Base-by-base conservation (phyloP, 2,888 invertebrate genomes). In the Drosophila picticornis region DNA sequence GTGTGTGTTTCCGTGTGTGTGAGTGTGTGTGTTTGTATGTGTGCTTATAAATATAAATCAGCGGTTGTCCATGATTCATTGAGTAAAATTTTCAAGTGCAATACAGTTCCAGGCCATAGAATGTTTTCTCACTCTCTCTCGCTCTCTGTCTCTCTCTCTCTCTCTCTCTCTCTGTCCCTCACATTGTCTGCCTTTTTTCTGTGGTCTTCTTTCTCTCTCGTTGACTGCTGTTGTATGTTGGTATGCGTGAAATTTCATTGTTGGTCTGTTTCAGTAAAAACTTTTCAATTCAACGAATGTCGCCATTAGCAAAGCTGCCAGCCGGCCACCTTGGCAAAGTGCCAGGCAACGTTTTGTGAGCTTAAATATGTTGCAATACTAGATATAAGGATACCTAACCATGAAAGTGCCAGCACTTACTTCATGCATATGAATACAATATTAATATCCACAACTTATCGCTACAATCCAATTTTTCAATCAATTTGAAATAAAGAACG, bases 31-130 rank as follows among this genome's bases (percentile, higher is more conserved):
- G 32, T 46, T 40, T 60, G 52, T 71, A 63, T 27, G 55, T 53
- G 70, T 56, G 70, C 77, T 84, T 75, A 84, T 82, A 87, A 87
- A 82, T 90, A 90, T 90, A 87, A 90, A 87, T 87, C 91, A 87
- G 90, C 90, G 84, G 90, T 83, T 85, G 81, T 83, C 81, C 84
- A 90, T 89, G 91, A 90, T 87, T 87, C 86, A 90, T 90, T 87
- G 85, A 87, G 88, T 87, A 87, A 89, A 87, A 80, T 59, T 74
- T 68, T 74, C 60, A 69, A 64, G 60, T 59, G 63, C 66, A 67
- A 81, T 61, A 67, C 61, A 64, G 63, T 77, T 66, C 32, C 62
- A 70, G 36, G 38, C 61, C n/a, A 10, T 10, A 32, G 36, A 57
- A 34, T n/a, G 4, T 9, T 4, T 36, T 32, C 32, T 40, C 27